phyloP scores from a whole-genome alignment of 2,888 invertebrate genomes.

The Chrysolina oricalcia region DNA sequence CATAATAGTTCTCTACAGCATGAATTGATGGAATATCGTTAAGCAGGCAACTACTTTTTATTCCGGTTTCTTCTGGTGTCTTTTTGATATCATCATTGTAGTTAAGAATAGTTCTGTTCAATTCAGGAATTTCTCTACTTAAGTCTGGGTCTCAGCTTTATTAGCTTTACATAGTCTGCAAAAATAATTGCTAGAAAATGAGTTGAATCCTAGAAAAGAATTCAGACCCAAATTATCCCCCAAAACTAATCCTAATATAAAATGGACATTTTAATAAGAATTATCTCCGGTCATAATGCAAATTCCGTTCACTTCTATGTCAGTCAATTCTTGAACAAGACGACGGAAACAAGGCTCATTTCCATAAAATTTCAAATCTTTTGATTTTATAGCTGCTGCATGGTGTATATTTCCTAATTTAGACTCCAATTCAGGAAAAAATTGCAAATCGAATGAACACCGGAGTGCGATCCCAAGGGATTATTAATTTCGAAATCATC shows the following conservation, averaged over 20 bases:
- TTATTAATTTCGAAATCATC: constrained; percentile 60
- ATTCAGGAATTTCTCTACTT: constrained; percentile 34
- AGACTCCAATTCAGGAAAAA: constrained; percentile 53
- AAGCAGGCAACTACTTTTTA: no score
- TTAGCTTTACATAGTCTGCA: constrained; percentile 51
- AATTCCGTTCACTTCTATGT: constrained; percentile 48
- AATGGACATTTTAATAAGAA: constrained; percentile 41
- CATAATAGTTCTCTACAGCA: no score
- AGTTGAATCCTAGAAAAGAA: constrained; percentile 51
- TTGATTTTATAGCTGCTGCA: constrained; percentile 52
- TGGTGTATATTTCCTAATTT: constrained; percentile 52
- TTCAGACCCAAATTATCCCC: constrained; percentile 56
- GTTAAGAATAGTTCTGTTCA: constrained; percentile 50
- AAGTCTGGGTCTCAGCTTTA: constrained; percentile 40
- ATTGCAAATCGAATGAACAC: constrained; percentile 53
- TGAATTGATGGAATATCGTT: no score
- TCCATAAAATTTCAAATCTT: constrained; percentile 49
- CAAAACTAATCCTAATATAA: constrained; percentile 50
- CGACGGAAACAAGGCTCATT: constrained; percentile 39
- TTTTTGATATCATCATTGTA: constrained; percentile 32
- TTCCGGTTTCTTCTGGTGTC: no score
- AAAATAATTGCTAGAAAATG: constrained; percentile 49
- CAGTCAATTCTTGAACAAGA: constrained; percentile 45
- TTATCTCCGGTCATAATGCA: constrained; percentile 33
- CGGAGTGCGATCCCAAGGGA: constrained; percentile 55